phyloP scores from a whole-genome alignment of 2,888 invertebrate species.

The Dascillus cervinus region DNA sequence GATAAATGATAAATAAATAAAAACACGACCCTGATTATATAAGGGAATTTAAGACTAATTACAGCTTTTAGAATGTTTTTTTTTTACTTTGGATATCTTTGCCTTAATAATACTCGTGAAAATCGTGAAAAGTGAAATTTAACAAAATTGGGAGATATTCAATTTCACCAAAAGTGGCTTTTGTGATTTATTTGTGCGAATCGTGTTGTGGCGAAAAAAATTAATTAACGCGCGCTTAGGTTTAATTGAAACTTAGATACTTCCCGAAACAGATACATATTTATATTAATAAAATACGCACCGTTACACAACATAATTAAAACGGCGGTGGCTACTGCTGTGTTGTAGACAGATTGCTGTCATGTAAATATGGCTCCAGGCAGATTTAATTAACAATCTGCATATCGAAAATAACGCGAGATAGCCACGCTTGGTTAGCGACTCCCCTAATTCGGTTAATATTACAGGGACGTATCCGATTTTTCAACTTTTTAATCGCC shows the following conservation, averaged over 20 bases:
- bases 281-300: conserved; percentile 42
- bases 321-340: conserved; percentile 33
- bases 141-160: no score
- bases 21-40: no score
- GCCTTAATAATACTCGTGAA: no score
- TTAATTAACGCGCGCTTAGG: conserved; percentile 3
- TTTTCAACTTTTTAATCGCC: no score
- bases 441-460: conserved; percentile 30
- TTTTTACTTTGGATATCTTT: no score
- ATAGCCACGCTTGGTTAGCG: conserved; percentile 38
- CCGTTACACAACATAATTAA: conserved; percentile 42
- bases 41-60: no score
- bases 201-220: no score
- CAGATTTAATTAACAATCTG: conserved; percentile 45
- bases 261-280: conserved; percentile 26
- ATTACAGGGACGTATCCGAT: conserved; percentile 16
- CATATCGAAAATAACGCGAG: conserved; percentile 43
- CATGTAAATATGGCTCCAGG: conserved; percentile 43
- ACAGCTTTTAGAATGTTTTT: no score
- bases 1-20: no score
- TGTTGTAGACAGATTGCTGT: conserved; percentile 44
- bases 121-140: no score
- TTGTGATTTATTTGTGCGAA: no score
- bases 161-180: no score
- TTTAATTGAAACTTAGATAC: conserved; percentile 7